Evolutionary conservation across 2,113 vertebrate species (phyloP).

Genomic region (Elgaria multicarinata): DNA sequence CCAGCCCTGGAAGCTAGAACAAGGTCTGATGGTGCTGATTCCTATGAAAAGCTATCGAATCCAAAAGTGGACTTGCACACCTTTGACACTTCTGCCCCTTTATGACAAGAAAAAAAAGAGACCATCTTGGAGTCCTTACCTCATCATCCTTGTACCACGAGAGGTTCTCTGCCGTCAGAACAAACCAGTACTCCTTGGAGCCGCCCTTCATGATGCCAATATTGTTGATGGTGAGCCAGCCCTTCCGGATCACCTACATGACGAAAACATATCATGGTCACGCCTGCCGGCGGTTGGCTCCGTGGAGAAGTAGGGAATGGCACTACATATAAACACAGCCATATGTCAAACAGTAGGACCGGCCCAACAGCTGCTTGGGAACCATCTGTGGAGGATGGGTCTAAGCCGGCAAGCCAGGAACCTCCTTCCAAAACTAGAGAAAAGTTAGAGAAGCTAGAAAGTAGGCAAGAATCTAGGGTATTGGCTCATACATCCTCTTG

Average conservation of each 20-base stretch:
- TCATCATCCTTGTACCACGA: constrained; percentile 99
- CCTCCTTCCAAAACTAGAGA: neutral
- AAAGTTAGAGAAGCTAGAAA: constrained; percentile 32
- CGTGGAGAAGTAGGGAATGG: neutral
- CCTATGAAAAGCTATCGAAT: too few relatives aligned
- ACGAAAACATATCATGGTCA: constrained; percentile 37
- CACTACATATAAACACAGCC: constrained; percentile 27
- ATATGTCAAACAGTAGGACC: constrained; percentile 52
- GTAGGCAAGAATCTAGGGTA: constrained; percentile 60
- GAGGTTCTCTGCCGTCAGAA: constrained; percentile 94
- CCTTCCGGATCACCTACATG: constrained; percentile 96
- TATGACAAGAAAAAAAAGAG: neutral
- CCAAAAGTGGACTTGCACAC: neutral
- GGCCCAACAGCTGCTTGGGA: constrained; percentile 55
- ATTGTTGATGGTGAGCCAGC: constrained; percentile 99
- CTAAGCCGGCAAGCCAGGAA: constrained; percentile 20
- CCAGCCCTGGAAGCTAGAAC: neutral
- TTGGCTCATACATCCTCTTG: constrained; percentile 41
- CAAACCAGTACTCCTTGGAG: constrained; percentile 98
- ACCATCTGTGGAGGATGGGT: neutral
- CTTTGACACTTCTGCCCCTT: too few relatives aligned
- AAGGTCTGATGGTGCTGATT: too few relatives aligned
- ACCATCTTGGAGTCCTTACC: constrained; percentile 74
- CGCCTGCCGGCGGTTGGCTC: neutral
- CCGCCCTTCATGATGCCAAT: constrained; percentile 99